Percentiles rank a stretch among this genome's conserved stretches.
phyloP scores from a whole-genome alignment of 1,140 invertebrate genomes.

The Asbolus verrucosus region DNA sequence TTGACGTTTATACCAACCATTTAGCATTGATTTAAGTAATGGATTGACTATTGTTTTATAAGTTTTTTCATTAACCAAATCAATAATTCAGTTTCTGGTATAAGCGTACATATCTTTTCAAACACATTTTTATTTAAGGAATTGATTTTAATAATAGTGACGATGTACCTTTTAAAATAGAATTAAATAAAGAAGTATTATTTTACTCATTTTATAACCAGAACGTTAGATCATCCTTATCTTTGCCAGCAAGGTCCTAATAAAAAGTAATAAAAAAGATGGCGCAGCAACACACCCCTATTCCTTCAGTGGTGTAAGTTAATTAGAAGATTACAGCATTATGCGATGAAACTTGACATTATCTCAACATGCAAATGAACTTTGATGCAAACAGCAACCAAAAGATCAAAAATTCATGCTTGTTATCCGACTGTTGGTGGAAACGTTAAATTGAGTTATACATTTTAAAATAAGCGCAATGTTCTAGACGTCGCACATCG shows the following conservation, averaged over 20 bases:
- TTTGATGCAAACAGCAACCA: slow-evolving; percentile 1
- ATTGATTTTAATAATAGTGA: slow-evolving; percentile 32
- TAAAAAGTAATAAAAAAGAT: neutral
- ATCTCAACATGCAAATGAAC: slow-evolving; percentile 21
- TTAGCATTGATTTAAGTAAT: too few species aligned
- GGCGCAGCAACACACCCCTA: neutral
- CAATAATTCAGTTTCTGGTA: neutral
- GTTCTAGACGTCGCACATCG: neutral
- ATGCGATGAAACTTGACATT: slow-evolving; percentile 24
- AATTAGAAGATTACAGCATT: slow-evolving; percentile 15
- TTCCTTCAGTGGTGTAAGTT: neutral
- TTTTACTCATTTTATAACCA: neutral
- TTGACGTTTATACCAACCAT: slow-evolving; percentile 13
- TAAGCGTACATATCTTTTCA: slow-evolving; percentile 13
- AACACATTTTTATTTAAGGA: slow-evolving; percentile 16
- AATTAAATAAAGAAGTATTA: slow-evolving; percentile 22
- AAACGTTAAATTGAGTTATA: slow-evolving; percentile 35
- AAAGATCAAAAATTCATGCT: slow-evolving; percentile 21
- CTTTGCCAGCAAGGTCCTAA: too few species aligned
- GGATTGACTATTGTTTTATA: too few species aligned
- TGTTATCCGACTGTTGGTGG: neutral
- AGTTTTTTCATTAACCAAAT: too few species aligned
- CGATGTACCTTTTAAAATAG: slow-evolving; percentile 16
- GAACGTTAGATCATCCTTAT: too few species aligned
- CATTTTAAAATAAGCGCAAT: slow-evolving; percentile 9